These are phyloP conservation scores for Ferdinandea cuprea DNA, from an alignment of 2,888 invertebrate genomes.

Conservation along the genomic window DNA sequence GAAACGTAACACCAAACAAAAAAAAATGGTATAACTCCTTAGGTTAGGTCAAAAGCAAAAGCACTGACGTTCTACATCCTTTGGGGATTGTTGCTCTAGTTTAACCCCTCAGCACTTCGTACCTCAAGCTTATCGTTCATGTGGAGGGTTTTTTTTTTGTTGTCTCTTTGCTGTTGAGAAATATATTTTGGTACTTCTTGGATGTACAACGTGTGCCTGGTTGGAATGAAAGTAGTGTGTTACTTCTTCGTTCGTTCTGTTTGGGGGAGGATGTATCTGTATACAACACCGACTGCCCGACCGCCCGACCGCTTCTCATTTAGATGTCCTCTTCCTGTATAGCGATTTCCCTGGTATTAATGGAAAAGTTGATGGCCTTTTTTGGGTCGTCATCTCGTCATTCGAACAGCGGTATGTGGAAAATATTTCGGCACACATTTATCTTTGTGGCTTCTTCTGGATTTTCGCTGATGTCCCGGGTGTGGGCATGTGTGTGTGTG, in stretches of 20 bases:
- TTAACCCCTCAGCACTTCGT: slow-evolving; percentile 27
- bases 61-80: slow-evolving; percentile 61
- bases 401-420: slow-evolving; percentile 36
- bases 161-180: slow-evolving; percentile 41
- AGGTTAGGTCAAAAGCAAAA: slow-evolving; percentile 75
- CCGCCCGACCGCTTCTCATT: not conserved
- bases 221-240: slow-evolving; percentile 28
- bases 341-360: slow-evolving; percentile 58
- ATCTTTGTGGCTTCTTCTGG: slow-evolving; percentile 51
- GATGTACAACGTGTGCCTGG: slow-evolving; percentile 47
- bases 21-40: slow-evolving; percentile 43
- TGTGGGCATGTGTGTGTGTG: slow-evolving; percentile 34
- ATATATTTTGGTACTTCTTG: slow-evolving; percentile 35
- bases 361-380: slow-evolving; percentile 63
- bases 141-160: too few relatives aligned
- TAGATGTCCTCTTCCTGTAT: slow-evolving; percentile 2
- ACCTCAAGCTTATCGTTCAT: slow-evolving; percentile 14
- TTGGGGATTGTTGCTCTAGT: slow-evolving; percentile 56
- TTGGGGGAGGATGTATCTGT: slow-evolving; percentile 32
- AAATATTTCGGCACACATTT: slow-evolving; percentile 54
- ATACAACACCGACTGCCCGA: not conserved
- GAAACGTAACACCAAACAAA: not conserved
- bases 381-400: slow-evolving; percentile 6
- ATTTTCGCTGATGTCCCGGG: slow-evolving; percentile 23
- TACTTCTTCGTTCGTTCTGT: slow-evolving; percentile 22